Evolutionary conservation across 2,888 invertebrate genomes (phyloP), one percentile per base, ranked within the genome.

Genomic region (Eremobia ochroleuca): DNA sequence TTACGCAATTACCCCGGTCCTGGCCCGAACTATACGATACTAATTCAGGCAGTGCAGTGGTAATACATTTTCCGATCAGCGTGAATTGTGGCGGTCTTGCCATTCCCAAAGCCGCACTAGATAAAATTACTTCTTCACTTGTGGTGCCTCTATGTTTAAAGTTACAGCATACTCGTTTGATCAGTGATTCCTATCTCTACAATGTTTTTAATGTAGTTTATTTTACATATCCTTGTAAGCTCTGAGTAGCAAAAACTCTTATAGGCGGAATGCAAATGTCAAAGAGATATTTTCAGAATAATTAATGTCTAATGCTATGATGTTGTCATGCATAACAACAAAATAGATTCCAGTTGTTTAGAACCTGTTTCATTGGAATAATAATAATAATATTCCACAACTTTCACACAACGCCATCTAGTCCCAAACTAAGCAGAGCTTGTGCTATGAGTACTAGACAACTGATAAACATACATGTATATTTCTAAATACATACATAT

Each of bases 211-310:
- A 25, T 34, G 25, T 9, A 28, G 18, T 21, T 25, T 64, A 9
- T 52, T 31, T 21, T 68, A 74, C n/a, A 72, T n/a, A n/a, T 69
- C 74, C 65, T 70, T 65, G n/a, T 84, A 65, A 46, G 58, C 49
- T 13, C 34, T 52, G 37, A 49, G 43, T 15, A 59, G 70, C 79
- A 79, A 73, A 77, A 79, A 46, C 1, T 75, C 6, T 69, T 68
- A 28, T 49, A 71, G 2, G 11, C 25, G 43, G 58, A 84, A 73
- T 73, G 58, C 52, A 83, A 82, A 82, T 80, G 81, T 76, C 85
- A 83, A 73, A 85, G 34, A 43, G 58, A 46, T 80, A 81, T 80
- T 73, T 83, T 79, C 62, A 46, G 70, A 71, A 59, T 71, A 68
- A 49, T 71, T 62, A 61, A 21, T 55, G 13, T 52, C 13, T 79